Base-by-base conservation (phyloP, 2,113 vertebrate species). In the Callorhinus ursinus region DNA sequence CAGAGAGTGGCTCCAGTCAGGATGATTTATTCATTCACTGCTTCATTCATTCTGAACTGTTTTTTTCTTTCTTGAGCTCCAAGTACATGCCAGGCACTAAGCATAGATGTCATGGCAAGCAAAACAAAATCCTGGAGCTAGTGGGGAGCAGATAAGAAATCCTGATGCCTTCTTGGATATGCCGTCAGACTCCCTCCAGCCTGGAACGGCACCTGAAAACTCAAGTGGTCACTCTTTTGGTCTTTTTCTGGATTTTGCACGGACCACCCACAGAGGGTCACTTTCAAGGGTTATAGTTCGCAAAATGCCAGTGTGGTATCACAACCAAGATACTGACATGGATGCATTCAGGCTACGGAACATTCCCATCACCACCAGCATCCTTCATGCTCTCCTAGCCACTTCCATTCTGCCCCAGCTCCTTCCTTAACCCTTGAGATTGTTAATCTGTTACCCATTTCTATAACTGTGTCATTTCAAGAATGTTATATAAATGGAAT, bases 201-300 rank as follows among this genome's bases (percentile, higher is more conserved):
- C n/a, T 12, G 8, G 12, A 71, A 7, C 6, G 19, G 42, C 72
- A 16, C 15, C 42, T 39, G 28, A 49, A 88, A 39, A 24, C 42
- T 79, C 51, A 26, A 15, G 8, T 11, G 5, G 15, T 28, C 33
- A 19, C 28, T 31, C 79, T 42, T 86, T 61, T 12, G 16, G 61
- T 42, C 22, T 63, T 71, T 65, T 16, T 80, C 72, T 57, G 36
- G 26, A 19, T 88, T 96, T 33, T 67, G 46, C 51, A 18, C 4
- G 5, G 84, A 15, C 18, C 18, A 1, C 26, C 24, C 33, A 16
- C 42, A 36, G 4, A 51, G 65, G 21, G 13, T 21, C 1, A 0
- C 16, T n/a, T 49, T 3, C 5, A 5, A 1, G 0, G 2, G 15
- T 74, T 11, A 16, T 22, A 22, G 24, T 76, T 71, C n/a, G 11